Evolutionary conservation across 2,113 vertebrate genomes (phyloP).

Genomic region (Tachysurus vachellii): DNA sequence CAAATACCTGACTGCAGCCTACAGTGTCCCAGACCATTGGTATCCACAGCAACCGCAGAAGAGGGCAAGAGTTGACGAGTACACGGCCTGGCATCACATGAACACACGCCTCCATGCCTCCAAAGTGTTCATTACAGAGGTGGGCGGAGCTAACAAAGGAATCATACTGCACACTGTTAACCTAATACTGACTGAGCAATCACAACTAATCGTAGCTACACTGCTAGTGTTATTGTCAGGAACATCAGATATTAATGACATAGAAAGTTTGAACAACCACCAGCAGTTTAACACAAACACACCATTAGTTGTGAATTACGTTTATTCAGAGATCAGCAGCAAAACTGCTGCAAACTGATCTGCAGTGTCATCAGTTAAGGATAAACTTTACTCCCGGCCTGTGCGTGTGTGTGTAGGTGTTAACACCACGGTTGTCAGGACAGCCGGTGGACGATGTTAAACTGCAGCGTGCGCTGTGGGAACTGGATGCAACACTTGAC

Average conservation of each 20-base stretch:
- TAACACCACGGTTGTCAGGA: slow-evolving; percentile 56
- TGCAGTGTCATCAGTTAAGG: neutral
- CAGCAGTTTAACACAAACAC: neutral
- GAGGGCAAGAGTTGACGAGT: slow-evolving; percentile 73
- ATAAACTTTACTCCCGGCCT: neutral
- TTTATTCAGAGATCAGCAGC: neutral
- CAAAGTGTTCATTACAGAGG: slow-evolving; percentile 72
- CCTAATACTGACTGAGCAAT: neutral
- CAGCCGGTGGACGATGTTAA: slow-evolving; percentile 50
- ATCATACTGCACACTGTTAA: neutral
- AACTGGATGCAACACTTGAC: slow-evolving; percentile 65
- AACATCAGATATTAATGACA: neutral
- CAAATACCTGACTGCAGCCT: slow-evolving; percentile 69
- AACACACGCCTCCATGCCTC: slow-evolving; percentile 67
- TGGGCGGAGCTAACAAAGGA: slow-evolving; percentile 33
- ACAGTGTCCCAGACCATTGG: slow-evolving; percentile 69
- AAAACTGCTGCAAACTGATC: neutral
- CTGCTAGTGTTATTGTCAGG: neutral
- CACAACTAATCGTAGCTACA: neutral
- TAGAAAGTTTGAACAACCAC: neutral
- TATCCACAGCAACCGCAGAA: slow-evolving; percentile 68
- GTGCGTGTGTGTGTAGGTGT: slow-evolving; percentile 58
- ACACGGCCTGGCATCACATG: slow-evolving; percentile 74
- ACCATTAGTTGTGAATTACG: neutral
- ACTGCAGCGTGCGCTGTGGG: slow-evolving; percentile 58